Conservation (phyloP, 2,888 invertebrate species). For the Fragum fragum region DNA sequence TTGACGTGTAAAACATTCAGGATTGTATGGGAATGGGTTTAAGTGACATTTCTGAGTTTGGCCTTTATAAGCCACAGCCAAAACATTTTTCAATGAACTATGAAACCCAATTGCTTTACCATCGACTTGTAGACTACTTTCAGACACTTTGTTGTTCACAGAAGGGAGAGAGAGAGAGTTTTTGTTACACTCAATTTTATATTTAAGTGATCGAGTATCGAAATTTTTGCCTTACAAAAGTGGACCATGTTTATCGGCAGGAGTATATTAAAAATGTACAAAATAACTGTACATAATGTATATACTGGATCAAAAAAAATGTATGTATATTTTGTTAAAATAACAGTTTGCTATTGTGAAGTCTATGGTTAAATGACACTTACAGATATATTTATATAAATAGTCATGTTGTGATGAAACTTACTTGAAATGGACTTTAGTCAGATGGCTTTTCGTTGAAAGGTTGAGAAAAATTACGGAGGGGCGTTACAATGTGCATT, state of each 20-base stretch:
- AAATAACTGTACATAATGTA: slow-evolving; percentile 23
- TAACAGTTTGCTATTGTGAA: slow-evolving; percentile 26
- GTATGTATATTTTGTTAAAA: slow-evolving; percentile 33
- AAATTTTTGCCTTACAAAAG: slow-evolving; percentile 19
- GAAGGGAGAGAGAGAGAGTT: slow-evolving; percentile 23
- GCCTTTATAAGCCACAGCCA: no score
- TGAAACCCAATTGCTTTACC: no score
- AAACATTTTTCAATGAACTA: no score
- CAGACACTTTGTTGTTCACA: no score
- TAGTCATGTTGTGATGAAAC: slow-evolving; percentile 24
- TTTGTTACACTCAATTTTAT: slow-evolving; percentile 8
- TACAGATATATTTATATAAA: slow-evolving; percentile 31
- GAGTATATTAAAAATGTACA: slow-evolving; percentile 25
- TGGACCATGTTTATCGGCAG: slow-evolving; percentile 30
- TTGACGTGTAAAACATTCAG: no score
- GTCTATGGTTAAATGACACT: slow-evolving; percentile 21
- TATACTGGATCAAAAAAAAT: slow-evolving; percentile 15
- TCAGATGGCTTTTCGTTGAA: not conserved
- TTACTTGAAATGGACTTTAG: not conserved
- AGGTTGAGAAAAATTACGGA: not conserved
- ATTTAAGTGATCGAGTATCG: not conserved
- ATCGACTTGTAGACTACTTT: no score
- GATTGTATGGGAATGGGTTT: no score
- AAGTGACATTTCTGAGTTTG: no score
- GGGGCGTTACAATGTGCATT: not conserved